Conservation (phyloP, 2,797 vertebrate species). For the Syngnathus acus region DNA sequence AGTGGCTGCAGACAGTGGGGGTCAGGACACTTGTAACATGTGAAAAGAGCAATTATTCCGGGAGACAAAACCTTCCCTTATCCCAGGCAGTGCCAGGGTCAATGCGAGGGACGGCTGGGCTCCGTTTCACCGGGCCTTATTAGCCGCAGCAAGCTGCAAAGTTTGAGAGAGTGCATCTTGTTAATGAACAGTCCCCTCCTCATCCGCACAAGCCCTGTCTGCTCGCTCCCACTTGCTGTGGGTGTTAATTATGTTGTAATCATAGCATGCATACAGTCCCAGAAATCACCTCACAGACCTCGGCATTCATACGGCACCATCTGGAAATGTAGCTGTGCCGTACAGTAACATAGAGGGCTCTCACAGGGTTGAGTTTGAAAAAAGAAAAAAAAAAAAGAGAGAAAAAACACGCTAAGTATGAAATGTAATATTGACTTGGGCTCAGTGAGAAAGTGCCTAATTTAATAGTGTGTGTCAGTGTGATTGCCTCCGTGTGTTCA, state of each 20-base stretch:
- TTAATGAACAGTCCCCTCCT: constrained; percentile 71
- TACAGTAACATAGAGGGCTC: constrained; percentile 52
- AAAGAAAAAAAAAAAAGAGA: constrained; percentile 38
- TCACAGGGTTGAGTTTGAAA: constrained; percentile 33
- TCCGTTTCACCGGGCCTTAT: constrained; percentile 73
- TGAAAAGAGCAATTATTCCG: constrained; percentile 84
- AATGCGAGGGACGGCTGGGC: constrained; percentile 65
- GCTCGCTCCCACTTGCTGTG: constrained; percentile 56
- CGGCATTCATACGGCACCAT: constrained; percentile 63
- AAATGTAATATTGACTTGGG: constrained; percentile 55
- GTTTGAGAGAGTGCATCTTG: constrained; percentile 73
- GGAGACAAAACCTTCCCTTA: constrained; percentile 78
- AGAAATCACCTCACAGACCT: constrained; percentile 64
- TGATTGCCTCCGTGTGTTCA: constrained; percentile 21
- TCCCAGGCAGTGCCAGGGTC: constrained; percentile 71
- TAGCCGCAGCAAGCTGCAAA: constrained; percentile 70
- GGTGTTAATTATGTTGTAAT: constrained; percentile 76
- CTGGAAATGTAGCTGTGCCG: constrained; percentile 56
- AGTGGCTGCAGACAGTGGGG: constrained; percentile 72
- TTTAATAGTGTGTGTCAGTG: constrained; percentile 28
- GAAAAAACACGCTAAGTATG: constrained; percentile 24
- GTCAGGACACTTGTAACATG: constrained; percentile 81
- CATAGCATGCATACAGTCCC: constrained; percentile 63
- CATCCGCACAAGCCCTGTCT: constrained; percentile 50
- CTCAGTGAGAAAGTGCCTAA: constrained; percentile 42